Conservation (phyloP, 1,140 invertebrate genomes). For the Drosophila leontia region DNA sequence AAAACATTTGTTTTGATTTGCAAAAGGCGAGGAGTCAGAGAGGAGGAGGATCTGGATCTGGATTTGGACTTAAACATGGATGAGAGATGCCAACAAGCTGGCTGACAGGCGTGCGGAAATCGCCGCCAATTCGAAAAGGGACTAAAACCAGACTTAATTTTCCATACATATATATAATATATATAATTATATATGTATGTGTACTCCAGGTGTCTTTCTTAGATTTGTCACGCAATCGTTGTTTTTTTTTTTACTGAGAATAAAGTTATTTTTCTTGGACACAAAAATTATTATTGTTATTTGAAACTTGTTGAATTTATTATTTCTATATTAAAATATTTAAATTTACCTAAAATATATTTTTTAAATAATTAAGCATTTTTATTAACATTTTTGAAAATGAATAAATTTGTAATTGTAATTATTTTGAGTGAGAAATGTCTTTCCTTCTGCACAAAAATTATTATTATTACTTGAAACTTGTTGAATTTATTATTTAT, state of each 20-base stretch:
- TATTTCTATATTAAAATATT: too few species aligned
- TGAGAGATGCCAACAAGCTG: constrained; percentile 33
- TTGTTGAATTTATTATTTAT: too few species aligned
- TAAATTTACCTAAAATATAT: not conserved
- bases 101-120: constrained; percentile 60
- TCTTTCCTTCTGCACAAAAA: not conserved
- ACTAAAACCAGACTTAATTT: not conserved
- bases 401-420: too few species aligned
- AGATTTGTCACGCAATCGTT: constrained; percentile 38
- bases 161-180: not conserved
- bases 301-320: too few species aligned
- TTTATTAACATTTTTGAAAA: too few species aligned
- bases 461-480: too few species aligned
- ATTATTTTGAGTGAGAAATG: constrained; percentile 1
- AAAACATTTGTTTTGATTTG: constrained; percentile 81
- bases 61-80: not conserved
- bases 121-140: constrained; percentile 1
- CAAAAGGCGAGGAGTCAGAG: not conserved
- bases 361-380: too few species aligned
- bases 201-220: not conserved
- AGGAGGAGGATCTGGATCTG: not conserved
- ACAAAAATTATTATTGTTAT: not conserved
- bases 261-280: too few species aligned
- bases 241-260: not conserved
- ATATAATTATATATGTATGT: not conserved